Percentiles rank a stretch among this genome's conserved stretches.
Conservation (phyloP, 2,888 invertebrate genomes). For the Rhingia campestris region DNA sequence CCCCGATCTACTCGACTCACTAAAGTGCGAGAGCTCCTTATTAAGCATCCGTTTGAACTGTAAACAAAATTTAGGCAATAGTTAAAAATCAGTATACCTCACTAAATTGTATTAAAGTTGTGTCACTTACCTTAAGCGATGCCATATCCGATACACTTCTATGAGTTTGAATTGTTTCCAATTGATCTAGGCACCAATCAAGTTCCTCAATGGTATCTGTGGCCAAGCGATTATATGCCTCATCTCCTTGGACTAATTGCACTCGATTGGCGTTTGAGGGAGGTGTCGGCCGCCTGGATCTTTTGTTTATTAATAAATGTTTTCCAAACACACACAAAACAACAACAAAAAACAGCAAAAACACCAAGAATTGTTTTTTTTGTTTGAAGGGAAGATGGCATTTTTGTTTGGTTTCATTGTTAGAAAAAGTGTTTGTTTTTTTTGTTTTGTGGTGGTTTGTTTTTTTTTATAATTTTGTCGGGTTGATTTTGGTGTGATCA, state of each 20-base stretch:
- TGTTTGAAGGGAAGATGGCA: constrained; percentile 12
- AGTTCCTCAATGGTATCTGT: constrained; percentile 98
- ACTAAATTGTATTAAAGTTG: not conserved
- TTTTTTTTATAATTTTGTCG: not conserved
- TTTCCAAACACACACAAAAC: constrained; percentile 75
- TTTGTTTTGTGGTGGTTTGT: constrained; percentile 10
- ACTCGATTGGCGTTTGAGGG: constrained; percentile 83
- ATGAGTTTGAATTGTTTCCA: constrained; percentile 99
- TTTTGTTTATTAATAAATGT: constrained; percentile 77
- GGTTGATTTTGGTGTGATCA: constrained; percentile 42
- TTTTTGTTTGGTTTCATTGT: constrained; percentile 11
- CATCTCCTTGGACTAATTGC: constrained; percentile 86
- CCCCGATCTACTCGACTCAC: constrained; percentile 99
- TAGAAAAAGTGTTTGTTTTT: constrained; percentile 29
- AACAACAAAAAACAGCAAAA: constrained; percentile 68
- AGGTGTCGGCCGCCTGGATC: constrained; percentile 83
- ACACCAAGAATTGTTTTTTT: constrained; percentile 6
- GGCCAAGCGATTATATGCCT: constrained; percentile 95
- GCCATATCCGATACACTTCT: constrained; percentile 99
- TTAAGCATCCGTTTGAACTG: constrained; percentile 99
- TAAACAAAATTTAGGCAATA: constrained; percentile 76
- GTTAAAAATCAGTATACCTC: not conserved
- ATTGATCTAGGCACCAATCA: constrained; percentile 99
- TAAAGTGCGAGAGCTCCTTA: constrained; percentile 99
- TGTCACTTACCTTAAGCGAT: constrained; percentile 94